phyloP scores from a whole-genome alignment of 2,113 vertebrate genomes.

The Carlito syrichta region DNA sequence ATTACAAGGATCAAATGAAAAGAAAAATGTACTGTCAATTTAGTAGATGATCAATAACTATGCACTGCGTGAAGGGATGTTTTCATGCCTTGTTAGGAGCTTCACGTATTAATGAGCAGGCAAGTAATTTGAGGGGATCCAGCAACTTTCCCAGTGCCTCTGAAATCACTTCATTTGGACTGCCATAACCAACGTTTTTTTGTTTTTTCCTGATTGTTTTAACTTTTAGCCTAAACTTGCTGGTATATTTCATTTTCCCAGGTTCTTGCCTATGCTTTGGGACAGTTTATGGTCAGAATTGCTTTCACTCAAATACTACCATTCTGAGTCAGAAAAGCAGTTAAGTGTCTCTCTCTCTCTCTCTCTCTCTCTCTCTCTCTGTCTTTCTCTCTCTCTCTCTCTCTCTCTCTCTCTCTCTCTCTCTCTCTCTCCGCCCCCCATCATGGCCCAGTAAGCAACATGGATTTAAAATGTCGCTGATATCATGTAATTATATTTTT shows the following conservation, averaged over 20 bases:
- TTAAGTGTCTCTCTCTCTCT: neutral
- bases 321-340: neutral
- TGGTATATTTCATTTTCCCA: neutral
- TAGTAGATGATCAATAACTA: neutral
- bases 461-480: neutral
- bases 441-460: neutral
- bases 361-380: neutral
- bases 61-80: neutral
- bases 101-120: neutral
- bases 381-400: neutral
- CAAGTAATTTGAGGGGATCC: too few relatives aligned
- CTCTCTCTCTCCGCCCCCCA: too few relatives aligned
- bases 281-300: neutral
- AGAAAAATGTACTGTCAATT: neutral
- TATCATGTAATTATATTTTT: neutral
- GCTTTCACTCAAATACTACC: neutral
- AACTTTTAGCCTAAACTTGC: neutral
- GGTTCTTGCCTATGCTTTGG: neutral
- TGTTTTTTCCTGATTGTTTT: neutral
- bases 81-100: neutral
- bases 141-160: neutral
- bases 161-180: neutral
- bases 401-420: neutral
- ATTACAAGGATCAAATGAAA: neutral
- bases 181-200: neutral